These are phyloP conservation scores for Monarcha castaneiventris DNA, from an alignment of 2,113 vertebrate species.

Conservation along the genomic window DNA sequence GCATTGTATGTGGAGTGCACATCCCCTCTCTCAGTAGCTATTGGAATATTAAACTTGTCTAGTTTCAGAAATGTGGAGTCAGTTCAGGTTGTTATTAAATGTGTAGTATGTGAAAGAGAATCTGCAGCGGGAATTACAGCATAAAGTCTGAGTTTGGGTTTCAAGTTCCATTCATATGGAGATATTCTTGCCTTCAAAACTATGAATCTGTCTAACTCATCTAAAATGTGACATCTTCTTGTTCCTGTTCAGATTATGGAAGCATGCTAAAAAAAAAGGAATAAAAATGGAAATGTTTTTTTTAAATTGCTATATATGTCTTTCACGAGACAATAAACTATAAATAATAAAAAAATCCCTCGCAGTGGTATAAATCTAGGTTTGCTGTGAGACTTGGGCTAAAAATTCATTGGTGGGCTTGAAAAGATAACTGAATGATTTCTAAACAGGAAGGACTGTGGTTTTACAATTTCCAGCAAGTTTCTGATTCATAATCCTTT, in stretches of 20 bases:
- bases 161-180: conserved; percentile 30
- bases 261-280: neutral
- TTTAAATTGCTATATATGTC: neutral
- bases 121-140: conserved; percentile 5
- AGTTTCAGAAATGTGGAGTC: neutral
- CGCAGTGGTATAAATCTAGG: neutral
- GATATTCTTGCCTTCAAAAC: neutral
- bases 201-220: conserved; percentile 1
- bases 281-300: neutral
- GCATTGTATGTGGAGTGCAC: neutral
- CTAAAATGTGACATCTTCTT: conserved; percentile 12
- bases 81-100: neutral
- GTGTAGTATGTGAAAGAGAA: neutral
- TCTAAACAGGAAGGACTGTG: neutral
- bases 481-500: conserved; percentile 17
- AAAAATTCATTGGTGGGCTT: neutral
- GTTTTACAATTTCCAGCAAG: neutral
- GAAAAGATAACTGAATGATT: neutral
- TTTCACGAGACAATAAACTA: conserved; percentile 19
- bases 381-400: neutral
- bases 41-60: neutral
- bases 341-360: conserved; percentile 31
- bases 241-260: neutral
- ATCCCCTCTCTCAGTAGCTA: neutral
- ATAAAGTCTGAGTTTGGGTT: neutral